These are phyloP conservation scores for Chironomus striatipennis DNA, from an alignment of 1,140 invertebrate genomes.

Conservation along the genomic window DNA sequence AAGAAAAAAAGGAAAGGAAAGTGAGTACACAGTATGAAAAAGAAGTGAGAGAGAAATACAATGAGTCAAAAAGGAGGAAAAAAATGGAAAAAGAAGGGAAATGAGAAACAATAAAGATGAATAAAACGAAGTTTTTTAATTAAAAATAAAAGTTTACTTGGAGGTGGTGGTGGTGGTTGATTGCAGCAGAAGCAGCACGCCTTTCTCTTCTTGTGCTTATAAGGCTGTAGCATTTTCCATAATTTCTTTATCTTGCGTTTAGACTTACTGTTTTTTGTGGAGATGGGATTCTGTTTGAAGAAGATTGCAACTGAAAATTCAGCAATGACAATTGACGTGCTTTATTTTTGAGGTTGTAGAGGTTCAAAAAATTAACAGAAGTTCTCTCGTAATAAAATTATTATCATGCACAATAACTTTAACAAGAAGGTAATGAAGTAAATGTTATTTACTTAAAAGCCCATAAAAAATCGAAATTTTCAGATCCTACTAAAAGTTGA, in stretches of 20 bases:
- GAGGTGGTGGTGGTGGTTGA: neutral
- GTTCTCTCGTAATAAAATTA: too few relatives aligned
- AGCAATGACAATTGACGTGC: too few relatives aligned
- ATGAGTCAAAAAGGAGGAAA: neutral
- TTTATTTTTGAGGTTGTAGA: too few relatives aligned
- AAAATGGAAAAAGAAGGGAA: neutral
- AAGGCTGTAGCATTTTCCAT: neutral
- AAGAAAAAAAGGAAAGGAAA: conserved; percentile 17
- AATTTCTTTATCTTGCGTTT: neutral
- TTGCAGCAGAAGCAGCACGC: neutral
- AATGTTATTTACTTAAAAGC: too few relatives aligned
- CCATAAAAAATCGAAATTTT: too few relatives aligned
- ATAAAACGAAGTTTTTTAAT: conserved; percentile 21
- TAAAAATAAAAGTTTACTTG: conserved; percentile 16
- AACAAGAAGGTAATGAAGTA: too few relatives aligned
- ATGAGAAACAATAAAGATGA: conserved; percentile 19
- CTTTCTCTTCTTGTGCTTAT: neutral
- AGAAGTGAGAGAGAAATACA: neutral
- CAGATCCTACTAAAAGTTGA: too few relatives aligned
- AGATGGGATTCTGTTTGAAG: too few relatives aligned
- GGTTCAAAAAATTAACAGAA: too few relatives aligned
- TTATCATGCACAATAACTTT: too few relatives aligned
- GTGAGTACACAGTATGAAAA: neutral
- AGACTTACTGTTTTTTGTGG: too few relatives aligned
- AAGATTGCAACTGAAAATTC: too few relatives aligned